Evolutionary conservation across 2,888 invertebrate species (phyloP).

Genomic region (Athetis lepigone): DNA sequence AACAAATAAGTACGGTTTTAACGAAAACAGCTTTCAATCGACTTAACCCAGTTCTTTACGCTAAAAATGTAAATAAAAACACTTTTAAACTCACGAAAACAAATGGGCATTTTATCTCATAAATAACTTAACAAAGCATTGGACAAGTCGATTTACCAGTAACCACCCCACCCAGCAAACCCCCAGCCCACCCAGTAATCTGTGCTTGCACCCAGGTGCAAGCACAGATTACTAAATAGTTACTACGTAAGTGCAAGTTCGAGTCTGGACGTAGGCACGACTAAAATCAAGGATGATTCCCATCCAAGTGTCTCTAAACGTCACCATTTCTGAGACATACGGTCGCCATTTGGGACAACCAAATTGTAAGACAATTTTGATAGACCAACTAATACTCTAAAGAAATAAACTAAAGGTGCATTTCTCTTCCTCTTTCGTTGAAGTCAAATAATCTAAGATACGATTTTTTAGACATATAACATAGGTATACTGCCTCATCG

Average conservation of each 20-base stretch:
- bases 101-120: slow-evolving; percentile 40
- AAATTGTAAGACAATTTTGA: not conserved
- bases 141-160: slow-evolving; percentile 33
- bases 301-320: slow-evolving; percentile 22
- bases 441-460: too few species aligned
- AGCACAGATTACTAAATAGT: too few species aligned
- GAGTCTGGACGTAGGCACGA: slow-evolving; percentile 5
- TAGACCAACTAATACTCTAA: too few species aligned
- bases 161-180: too few species aligned
- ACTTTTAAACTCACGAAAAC: slow-evolving; percentile 28
- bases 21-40: slow-evolving; percentile 26
- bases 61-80: slow-evolving; percentile 22
- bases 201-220: too few species aligned
- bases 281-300: slow-evolving; percentile 33
- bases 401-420: too few species aligned
- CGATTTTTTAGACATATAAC: too few species aligned
- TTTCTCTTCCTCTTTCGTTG: too few species aligned
- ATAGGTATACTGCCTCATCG: too few species aligned
- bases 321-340: slow-evolving; percentile 13
- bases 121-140: slow-evolving; percentile 46
- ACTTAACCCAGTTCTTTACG: slow-evolving; percentile 28
- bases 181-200: too few species aligned
- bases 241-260: too few species aligned
- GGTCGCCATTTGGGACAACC: not conserved
- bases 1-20: slow-evolving; percentile 26